Base-by-base conservation (phyloP, 2,113 vertebrate species). In the Shinisaurus crocodilurus region DNA sequence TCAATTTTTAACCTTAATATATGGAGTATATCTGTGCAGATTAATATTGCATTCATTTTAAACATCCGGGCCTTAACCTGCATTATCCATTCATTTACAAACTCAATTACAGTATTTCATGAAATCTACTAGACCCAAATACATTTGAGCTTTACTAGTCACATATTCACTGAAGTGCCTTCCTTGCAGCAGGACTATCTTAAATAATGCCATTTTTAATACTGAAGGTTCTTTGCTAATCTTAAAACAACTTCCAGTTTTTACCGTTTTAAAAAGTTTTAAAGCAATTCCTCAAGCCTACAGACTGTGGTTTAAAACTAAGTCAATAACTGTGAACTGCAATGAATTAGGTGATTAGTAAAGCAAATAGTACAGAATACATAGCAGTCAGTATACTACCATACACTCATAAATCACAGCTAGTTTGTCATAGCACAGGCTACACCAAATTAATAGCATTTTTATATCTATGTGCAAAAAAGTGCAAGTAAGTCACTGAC, bases 311-410 rank as follows among this genome's bases (percentile, higher is more conserved):
- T 97, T 98, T 97, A 96, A 97, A 96, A 96, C 94, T 95, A 97
- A 97, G 97, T 97, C 96, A 96, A 93, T 97, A 97, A 97, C 97
- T 96, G 97, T 96, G 97, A 98, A 97, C 97, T 95, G 97, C 97
- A 97, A 98, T 98, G 98, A 98, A 98, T 98, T 98, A 98, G 96
- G 98, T 98, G 98, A 98, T 98, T 98, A 98, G 98, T 98, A 98
- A 98, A 98, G 98, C 97, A 96, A 97, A 98, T 96, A 97, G 96
- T 97, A 96, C 93, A 97, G 95, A 97, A 98, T 96, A 98, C 98
- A 95, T 98, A 98, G 98, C 98, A 98, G 98, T 98, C 98, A 98
- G 98, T 97, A 96, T 91, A 97, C 97, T 97, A 98, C 97, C 97
- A 93, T 93, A 97, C 97, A 98, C 97, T 97, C 96, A 96, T 96